Conservation (phyloP, 2,113 vertebrate genomes). For the Pitta sordida region DNA sequence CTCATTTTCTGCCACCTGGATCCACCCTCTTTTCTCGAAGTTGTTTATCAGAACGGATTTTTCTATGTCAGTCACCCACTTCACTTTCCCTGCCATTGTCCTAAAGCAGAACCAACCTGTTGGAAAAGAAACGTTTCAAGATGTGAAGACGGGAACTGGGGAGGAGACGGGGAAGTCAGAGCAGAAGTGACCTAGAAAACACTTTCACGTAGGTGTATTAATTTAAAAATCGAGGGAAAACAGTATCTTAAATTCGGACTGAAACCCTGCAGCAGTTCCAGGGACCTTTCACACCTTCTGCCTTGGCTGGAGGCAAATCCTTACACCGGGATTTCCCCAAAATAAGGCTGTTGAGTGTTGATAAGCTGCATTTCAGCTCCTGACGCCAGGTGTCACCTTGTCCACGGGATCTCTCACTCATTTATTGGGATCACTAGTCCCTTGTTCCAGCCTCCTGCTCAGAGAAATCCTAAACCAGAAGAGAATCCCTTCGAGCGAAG, state of each 20-base stretch:
- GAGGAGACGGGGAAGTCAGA: not conserved
- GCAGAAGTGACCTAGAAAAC: not conserved
- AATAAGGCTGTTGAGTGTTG: not conserved
- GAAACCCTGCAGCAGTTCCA: not conserved
- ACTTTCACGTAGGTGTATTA: not conserved
- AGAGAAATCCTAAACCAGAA: no score
- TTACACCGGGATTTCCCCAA: not conserved
- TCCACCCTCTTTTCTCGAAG: slow-evolving; percentile 97
- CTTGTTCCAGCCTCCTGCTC: not conserved
- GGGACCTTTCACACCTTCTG: not conserved
- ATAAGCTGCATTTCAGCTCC: not conserved
- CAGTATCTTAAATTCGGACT: not conserved
- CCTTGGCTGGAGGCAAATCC: not conserved
- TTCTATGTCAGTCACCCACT: slow-evolving; percentile 98
- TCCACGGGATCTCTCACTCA: not conserved
- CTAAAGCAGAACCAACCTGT: slow-evolving; percentile 26
- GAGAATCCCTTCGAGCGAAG: no score
- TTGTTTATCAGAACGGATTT: slow-evolving; percentile 98
- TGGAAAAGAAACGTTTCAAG: not conserved
- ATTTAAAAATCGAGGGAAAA: not conserved
- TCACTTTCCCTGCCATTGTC: slow-evolving; percentile 92
- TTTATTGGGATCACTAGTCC: not conserved
- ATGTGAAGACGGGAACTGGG: not conserved
- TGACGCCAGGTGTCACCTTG: slow-evolving; percentile 30
- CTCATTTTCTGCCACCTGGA: slow-evolving; percentile 88